Conservation (phyloP, 2,797 vertebrate species). For the Falco novaeseelandiae region DNA sequence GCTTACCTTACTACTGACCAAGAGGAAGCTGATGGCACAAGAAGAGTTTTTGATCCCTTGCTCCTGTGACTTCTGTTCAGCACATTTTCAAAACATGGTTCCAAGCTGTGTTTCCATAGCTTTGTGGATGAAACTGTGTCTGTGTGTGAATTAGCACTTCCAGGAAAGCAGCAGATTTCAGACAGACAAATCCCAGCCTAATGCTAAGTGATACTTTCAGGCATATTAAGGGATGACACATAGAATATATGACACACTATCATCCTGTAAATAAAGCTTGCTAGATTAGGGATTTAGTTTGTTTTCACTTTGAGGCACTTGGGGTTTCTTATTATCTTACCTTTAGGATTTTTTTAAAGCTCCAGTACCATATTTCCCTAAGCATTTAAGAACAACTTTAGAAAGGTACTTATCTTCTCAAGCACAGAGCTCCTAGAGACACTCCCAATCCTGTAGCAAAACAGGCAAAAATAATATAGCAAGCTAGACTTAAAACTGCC, state of each 20-base stretch:
- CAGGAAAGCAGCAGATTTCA: background rate
- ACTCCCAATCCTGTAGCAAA: background rate
- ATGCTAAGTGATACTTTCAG: background rate
- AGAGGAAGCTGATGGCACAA: background rate
- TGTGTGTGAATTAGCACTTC: background rate
- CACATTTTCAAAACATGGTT: background rate
- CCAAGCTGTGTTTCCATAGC: background rate
- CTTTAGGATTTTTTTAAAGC: background rate
- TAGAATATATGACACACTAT: background rate
- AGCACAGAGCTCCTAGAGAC: background rate
- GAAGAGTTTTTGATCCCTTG: background rate
- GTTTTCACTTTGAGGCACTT: background rate
- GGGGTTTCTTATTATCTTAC: background rate
- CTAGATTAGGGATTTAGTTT: background rate
- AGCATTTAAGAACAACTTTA: background rate
- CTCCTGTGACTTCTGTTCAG: background rate
- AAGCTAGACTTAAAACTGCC: background rate
- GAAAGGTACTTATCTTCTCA: background rate
- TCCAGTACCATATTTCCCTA: background rate
- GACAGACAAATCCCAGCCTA: background rate
- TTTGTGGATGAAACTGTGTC: background rate
- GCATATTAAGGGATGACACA: background rate
- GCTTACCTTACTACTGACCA: background rate
- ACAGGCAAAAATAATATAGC: background rate
- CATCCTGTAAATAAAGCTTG: background rate